These are phyloP conservation scores for Helostoma temminkii DNA, from an alignment of 2,797 vertebrate species.

Conservation along the genomic window DNA sequence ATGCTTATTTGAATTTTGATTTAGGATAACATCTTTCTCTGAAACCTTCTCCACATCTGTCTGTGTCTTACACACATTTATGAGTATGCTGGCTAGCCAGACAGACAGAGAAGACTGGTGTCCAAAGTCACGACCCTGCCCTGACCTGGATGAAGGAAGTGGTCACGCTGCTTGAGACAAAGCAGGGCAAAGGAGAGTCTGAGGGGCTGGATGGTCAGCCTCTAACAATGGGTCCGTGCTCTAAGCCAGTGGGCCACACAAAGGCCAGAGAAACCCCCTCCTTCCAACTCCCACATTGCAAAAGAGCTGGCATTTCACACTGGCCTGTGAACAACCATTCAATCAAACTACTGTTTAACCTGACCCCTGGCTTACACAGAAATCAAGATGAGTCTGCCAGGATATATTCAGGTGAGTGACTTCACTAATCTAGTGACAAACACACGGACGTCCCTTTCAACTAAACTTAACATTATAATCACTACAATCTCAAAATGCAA, in stretches of 20 bases:
- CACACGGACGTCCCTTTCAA: conserved; percentile 1
- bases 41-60: conserved; percentile 38
- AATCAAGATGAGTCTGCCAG: conserved; percentile 73
- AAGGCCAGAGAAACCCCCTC: conserved; percentile 80
- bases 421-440: conserved; percentile 34
- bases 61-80: conserved; percentile 51
- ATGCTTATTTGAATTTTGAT: not conserved
- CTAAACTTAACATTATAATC: not conserved
- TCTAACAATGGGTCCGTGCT: conserved; percentile 84
- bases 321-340: conserved; percentile 86
- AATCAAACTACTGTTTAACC: conserved; percentile 89
- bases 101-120: conserved; percentile 80
- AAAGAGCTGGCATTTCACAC: conserved; percentile 88
- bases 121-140: conserved; percentile 88
- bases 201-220: conserved; percentile 82
- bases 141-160: conserved; percentile 89
- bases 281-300: conserved; percentile 82
- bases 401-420: conserved; percentile 68
- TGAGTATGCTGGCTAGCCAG: conserved; percentile 64
- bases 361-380: conserved; percentile 81
- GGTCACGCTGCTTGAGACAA: conserved; percentile 85
- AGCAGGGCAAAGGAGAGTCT: conserved; percentile 85
- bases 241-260: conserved; percentile 83
- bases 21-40: not conserved
- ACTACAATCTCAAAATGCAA: not conserved